phyloP scores from a whole-genome alignment of 2,888 invertebrate genomes.

The Lasioglossum vierecki region DNA sequence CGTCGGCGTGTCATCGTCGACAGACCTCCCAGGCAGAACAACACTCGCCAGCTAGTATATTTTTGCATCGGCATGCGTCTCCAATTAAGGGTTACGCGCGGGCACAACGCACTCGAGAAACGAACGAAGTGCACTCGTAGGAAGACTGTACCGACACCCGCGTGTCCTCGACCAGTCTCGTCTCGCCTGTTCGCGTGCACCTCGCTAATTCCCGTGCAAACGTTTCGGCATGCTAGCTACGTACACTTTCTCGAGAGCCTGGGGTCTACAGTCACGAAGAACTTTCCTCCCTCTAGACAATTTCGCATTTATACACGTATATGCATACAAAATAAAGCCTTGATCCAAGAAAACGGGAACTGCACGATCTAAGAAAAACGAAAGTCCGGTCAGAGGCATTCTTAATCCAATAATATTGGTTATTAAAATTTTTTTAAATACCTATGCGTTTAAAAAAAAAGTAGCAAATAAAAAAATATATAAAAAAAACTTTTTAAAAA shows the following conservation, averaged over 20 bases:
- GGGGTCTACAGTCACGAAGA: not conserved
- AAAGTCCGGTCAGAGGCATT: too few species aligned
- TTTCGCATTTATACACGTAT: not conserved
- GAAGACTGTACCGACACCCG: conserved; percentile 28
- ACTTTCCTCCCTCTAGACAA: not conserved
- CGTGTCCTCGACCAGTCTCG: conserved; percentile 13
- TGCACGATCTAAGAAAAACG: too few species aligned
- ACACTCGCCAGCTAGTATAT: conserved; percentile 14
- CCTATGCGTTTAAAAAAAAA: too few species aligned
- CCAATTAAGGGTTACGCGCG: conserved; percentile 57
- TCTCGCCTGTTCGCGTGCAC: not conserved
- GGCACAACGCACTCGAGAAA: conserved; percentile 35
- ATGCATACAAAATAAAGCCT: too few species aligned
- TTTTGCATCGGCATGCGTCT: conserved; percentile 49
- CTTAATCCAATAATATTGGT: too few species aligned
- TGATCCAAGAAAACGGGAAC: too few species aligned
- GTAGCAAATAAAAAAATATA: too few species aligned
- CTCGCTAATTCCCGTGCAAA: not conserved
- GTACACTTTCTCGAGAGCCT: not conserved
- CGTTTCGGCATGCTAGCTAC: not conserved
- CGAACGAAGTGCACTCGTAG: conserved; percentile 30
- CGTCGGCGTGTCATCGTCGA: not conserved
- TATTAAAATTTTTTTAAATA: too few species aligned
- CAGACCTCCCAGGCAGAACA: not conserved
- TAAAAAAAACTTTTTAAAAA: too few species aligned